phyloP scores from a whole-genome alignment of 1,140 invertebrate species.

The Temnothorax nylanderi region DNA sequence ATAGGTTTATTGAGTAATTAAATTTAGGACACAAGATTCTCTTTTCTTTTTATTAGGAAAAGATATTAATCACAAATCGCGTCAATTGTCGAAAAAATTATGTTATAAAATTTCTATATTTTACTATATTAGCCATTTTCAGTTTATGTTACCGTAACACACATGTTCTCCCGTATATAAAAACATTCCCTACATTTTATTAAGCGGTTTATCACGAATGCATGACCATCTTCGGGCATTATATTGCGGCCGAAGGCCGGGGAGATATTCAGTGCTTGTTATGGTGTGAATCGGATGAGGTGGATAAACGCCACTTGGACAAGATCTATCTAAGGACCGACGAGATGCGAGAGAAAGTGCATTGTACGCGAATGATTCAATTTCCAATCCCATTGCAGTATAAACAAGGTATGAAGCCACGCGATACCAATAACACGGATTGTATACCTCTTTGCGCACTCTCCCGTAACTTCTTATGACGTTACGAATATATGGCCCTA shows the following conservation, averaged over 20 bases:
- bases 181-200: not conserved
- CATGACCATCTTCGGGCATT: not conserved
- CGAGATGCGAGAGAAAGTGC: slow-evolving; percentile 32
- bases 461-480: slow-evolving; percentile 63
- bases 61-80: not conserved
- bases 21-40: not conserved
- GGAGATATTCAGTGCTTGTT: slow-evolving; percentile 4
- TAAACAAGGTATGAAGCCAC: slow-evolving; percentile 60
- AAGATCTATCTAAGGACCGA: slow-evolving; percentile 6
- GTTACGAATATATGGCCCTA: slow-evolving; percentile 25
- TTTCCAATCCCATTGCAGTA: slow-evolving; percentile 67
- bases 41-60: not conserved
- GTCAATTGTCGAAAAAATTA: not conserved
- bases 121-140: not conserved
- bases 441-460: slow-evolving; percentile 52
- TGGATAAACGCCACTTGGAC: slow-evolving; percentile 32
- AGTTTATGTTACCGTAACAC: not conserved
- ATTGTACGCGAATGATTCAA: slow-evolving; percentile 59
- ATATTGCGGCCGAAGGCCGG: not conserved
- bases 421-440: slow-evolving; percentile 66
- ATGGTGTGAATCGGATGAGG: slow-evolving; percentile 32
- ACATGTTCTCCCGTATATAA: not conserved
- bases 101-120: slow-evolving; percentile 1
- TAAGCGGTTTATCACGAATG: not conserved
- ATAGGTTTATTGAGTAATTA: not conserved